Percentiles rank a stretch among this genome's conserved stretches.
phyloP scores from a whole-genome alignment of 2,113 vertebrate species.

The Anseranas semipalmata region DNA sequence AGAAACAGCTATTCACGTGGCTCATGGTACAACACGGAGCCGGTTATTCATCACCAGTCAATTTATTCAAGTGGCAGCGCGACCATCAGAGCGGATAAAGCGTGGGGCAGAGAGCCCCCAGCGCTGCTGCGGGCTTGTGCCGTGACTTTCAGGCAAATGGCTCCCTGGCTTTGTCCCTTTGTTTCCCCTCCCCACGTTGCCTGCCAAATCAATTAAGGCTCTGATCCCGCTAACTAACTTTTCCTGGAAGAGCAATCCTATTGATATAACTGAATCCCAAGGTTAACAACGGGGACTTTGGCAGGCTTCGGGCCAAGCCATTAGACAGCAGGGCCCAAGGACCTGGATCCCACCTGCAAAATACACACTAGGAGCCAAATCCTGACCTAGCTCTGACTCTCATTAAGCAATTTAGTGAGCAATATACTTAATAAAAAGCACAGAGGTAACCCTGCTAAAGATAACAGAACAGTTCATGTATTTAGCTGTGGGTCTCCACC shows the following conservation, averaged over 20 bases:
- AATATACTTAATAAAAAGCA: background rate
- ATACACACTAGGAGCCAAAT: background rate
- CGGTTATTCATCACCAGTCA: background rate
- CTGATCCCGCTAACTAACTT: background rate
- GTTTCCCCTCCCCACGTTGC: background rate
- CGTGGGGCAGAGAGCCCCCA: background rate
- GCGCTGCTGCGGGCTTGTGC: background rate
- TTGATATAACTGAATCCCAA: background rate
- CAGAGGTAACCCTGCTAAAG: background rate
- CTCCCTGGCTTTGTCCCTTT: background rate
- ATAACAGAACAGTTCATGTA: background rate
- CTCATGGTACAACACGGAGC: background rate
- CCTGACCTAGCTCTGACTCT: background rate
- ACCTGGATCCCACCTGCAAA: background rate
- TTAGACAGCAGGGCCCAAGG: background rate
- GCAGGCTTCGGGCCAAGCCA: background rate
- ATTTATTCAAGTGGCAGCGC: background rate
- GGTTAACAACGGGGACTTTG: fast-evolving
- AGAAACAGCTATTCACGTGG: background rate
- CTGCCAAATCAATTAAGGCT: background rate
- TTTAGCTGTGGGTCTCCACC: background rate
- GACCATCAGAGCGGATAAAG: background rate
- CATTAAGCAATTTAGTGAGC: background rate
- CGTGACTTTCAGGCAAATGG: background rate
- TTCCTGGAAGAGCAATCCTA: background rate